These are phyloP conservation scores for Anthoscopus minutus DNA, from an alignment of 2,113 vertebrate genomes.

Conservation along the genomic window DNA sequence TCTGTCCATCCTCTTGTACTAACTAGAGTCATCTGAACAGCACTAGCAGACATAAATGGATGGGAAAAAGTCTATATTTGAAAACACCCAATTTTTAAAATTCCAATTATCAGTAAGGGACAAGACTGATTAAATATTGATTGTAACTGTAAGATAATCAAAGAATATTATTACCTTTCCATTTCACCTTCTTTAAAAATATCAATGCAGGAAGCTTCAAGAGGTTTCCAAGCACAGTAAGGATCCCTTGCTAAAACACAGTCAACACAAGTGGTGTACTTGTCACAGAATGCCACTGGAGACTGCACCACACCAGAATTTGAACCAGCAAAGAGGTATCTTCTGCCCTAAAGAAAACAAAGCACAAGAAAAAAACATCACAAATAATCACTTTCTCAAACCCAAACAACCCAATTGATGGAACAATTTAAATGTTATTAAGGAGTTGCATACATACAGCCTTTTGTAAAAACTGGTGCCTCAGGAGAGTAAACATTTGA, in stretches of 20 bases:
- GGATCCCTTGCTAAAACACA: conserved; percentile 91
- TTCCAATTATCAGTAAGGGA: neutral
- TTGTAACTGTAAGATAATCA: neutral
- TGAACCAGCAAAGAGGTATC: conserved; percentile 85
- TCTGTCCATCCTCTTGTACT: neutral
- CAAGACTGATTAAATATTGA: neutral
- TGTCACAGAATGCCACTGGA: conserved; percentile 85
- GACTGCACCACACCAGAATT: conserved; percentile 88
- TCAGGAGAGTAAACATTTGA: neutral
- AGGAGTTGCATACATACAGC: neutral
- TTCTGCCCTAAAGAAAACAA: conserved; percentile 70
- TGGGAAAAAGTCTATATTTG: neutral
- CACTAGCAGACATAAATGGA: neutral
- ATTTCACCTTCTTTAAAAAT: conserved; percentile 60
- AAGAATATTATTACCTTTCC: conserved; percentile 58
- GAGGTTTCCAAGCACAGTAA: conserved; percentile 88
- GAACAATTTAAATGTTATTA: neutral
- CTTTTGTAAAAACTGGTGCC: neutral
- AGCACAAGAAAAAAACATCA: neutral
- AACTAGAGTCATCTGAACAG: neutral
- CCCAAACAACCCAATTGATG: neutral
- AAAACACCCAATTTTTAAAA: neutral
- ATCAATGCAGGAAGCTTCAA: conserved; percentile 64
- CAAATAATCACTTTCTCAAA: neutral
- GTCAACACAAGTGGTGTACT: conserved; percentile 81